phyloP scores from a whole-genome alignment of 2,888 invertebrate species.

The Aphrophora alni region DNA sequence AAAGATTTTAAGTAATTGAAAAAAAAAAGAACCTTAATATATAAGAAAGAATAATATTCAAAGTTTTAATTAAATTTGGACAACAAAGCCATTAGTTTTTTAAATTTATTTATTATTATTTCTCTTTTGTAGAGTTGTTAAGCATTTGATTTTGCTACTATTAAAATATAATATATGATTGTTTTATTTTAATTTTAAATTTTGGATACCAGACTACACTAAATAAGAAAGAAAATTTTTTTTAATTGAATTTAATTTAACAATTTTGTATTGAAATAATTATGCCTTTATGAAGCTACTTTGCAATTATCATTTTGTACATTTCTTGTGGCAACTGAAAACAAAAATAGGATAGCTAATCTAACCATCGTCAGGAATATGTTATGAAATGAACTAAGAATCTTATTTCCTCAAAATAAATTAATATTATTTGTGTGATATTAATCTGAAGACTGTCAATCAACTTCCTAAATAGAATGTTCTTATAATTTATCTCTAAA shows the following conservation, averaged over 20 bases:
- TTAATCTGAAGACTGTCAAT: no score
- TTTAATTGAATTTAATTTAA: background rate
- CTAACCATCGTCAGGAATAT: background rate
- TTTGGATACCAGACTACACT: background rate
- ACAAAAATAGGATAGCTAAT: no score
- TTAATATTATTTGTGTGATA: no score
- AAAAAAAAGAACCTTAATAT: conserved; percentile 13
- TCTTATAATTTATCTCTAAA: no score
- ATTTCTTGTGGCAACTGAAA: background rate
- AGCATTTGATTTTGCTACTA: background rate
- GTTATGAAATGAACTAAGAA: background rate
- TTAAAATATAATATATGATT: background rate
- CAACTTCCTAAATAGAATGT: no score
- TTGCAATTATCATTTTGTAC: background rate
- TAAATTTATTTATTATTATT: conserved; percentile 27
- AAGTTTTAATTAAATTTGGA: background rate
- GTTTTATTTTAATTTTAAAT: background rate
- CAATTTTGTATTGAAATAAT: background rate
- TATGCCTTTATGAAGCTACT: background rate
- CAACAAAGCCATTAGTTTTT: background rate
- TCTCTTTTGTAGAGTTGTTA: background rate
- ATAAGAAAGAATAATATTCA: background rate
- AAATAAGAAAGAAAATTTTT: background rate
- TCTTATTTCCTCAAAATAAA: no score
- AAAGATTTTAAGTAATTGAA: conserved; percentile 36